These are phyloP conservation scores for Melanotus villosus DNA, from an alignment of 2,888 invertebrate genomes.

Conservation along the genomic window DNA sequence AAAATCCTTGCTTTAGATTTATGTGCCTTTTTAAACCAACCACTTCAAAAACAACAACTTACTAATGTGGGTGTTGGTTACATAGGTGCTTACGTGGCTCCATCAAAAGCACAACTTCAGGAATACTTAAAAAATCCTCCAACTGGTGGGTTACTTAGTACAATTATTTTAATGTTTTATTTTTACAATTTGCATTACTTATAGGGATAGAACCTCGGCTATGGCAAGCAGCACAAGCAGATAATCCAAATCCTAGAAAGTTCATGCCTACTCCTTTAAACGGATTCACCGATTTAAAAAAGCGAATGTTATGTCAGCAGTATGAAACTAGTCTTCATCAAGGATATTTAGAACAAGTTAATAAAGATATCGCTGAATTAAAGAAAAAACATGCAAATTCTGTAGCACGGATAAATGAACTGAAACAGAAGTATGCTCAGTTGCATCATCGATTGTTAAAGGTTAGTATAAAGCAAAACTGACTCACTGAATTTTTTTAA, in stretches of 20 bases:
- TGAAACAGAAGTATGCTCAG: constrained; percentile 84
- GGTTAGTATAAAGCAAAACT: no score
- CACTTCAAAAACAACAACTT: constrained; percentile 80
- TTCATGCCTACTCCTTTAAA: constrained; percentile 95
- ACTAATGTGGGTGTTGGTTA: constrained; percentile 80
- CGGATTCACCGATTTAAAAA: constrained; percentile 87
- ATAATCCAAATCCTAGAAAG: constrained; percentile 93
- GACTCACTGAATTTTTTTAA: no score
- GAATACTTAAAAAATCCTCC: constrained; percentile 95
- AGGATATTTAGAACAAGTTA: constrained; percentile 84
- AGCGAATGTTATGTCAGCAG: constrained; percentile 87
- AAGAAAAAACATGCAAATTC: constrained; percentile 87
- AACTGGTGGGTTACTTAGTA: no score
- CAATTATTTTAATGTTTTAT: no score
- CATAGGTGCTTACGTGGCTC: constrained; percentile 81
- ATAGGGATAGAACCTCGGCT: constrained; percentile 90
- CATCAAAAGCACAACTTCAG: constrained; percentile 84
- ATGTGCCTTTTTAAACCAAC: constrained; percentile 78
- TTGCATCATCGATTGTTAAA: constrained; percentile 88
- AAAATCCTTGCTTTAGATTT: constrained; percentile 83
- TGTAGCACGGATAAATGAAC: constrained; percentile 85
- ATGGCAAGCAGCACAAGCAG: constrained; percentile 96
- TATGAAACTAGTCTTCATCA: constrained; percentile 88
- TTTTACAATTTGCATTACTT: no score
- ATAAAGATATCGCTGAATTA: constrained; percentile 82